A percentile compares a stretch with the other conserved stretches of the same genome.
Evolutionary conservation across 2,888 invertebrate species (phyloP).

Genomic region (Diplolepis rosae): DNA sequence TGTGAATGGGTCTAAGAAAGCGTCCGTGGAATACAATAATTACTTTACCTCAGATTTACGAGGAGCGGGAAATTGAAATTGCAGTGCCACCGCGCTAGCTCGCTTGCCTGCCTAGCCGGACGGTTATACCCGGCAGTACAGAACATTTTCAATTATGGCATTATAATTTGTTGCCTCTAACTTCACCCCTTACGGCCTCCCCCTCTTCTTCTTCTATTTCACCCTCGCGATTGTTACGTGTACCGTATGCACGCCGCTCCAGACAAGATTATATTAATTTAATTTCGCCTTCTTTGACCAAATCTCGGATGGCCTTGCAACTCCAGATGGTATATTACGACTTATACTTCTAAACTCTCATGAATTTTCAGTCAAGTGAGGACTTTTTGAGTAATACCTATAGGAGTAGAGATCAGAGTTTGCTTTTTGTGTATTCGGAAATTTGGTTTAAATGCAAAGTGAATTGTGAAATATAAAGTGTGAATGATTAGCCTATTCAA

Average conservation of each 20-base stretch:
- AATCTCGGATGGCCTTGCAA: slow-evolving; percentile 46
- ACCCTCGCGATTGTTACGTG: slow-evolving; percentile 44
- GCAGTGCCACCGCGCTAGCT: slow-evolving; percentile 62
- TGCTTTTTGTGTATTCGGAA: too few species aligned
- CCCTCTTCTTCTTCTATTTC: slow-evolving; percentile 30
- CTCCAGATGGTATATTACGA: slow-evolving; percentile 37
- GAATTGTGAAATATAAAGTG: too few species aligned
- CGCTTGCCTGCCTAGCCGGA: slow-evolving; percentile 39
- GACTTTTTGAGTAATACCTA: background rate
- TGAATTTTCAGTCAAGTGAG: background rate
- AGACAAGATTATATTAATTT: slow-evolving; percentile 68
- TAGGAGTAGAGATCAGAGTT: background rate
- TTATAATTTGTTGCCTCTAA: slow-evolving; percentile 69
- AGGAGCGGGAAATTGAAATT: slow-evolving; percentile 71
- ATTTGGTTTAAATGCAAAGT: too few species aligned
- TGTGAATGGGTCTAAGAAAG: slow-evolving; percentile 67
- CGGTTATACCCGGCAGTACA: slow-evolving; percentile 49
- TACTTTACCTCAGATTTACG: slow-evolving; percentile 72
- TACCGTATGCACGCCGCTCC: slow-evolving; percentile 44
- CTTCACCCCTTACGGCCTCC: background rate
- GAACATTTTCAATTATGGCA: slow-evolving; percentile 71
- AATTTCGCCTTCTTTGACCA: slow-evolving; percentile 68
- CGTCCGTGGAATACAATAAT: slow-evolving; percentile 71
- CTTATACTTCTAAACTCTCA: background rate
- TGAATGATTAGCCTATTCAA: too few species aligned